Conservation (phyloP, 2,797 vertebrate genomes). For the Sciurus vulgaris region DNA sequence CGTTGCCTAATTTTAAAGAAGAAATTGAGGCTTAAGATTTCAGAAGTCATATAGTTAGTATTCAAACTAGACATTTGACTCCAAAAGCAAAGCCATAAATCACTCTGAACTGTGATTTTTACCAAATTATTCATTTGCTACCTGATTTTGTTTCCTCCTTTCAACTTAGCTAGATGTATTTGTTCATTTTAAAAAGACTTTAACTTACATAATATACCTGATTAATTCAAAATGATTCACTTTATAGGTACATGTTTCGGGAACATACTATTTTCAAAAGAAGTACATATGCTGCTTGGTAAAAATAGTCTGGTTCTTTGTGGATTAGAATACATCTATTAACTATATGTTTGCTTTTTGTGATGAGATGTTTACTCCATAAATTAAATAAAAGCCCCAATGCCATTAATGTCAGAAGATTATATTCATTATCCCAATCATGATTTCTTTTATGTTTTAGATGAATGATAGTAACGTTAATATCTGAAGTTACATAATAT, state of each 20-base stretch:
- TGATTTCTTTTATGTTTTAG: neutral
- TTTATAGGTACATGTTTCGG: neutral
- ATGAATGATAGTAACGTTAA: conserved; percentile 21
- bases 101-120: neutral
- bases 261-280: conserved; percentile 35
- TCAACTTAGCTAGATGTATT: neutral
- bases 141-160: neutral
- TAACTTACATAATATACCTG: neutral
- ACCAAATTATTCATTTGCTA: neutral
- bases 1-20: neutral
- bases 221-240: conserved; percentile 58
- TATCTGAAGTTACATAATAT: conserved; percentile 9
- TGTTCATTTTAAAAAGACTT: neutral
- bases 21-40: neutral
- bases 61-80: neutral
- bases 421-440: conserved; percentile 22
- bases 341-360: neutral
- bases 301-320: neutral
- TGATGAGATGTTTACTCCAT: conserved; percentile 4
- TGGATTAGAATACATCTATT: neutral
- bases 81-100: neutral
- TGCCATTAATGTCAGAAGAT: neutral
- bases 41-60: neutral
- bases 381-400: conserved; percentile 51
- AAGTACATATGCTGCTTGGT: neutral